Evolutionary conservation across 2,888 invertebrate species (phyloP).

Genomic region (Trilocha varians): DNA sequence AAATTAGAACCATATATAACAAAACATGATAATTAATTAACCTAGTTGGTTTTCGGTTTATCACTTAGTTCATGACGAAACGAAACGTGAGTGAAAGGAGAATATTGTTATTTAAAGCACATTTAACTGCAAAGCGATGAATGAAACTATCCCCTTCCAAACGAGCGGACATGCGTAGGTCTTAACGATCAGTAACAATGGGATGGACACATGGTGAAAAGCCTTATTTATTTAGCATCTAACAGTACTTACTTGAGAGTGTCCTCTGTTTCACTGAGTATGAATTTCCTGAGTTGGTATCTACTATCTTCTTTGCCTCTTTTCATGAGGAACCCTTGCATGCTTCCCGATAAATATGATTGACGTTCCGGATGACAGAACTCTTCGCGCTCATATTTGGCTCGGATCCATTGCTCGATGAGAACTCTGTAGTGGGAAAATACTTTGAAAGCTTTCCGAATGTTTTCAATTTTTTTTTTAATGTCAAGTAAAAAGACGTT

Average conservation of each 20-base stretch:
- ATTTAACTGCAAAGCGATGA: background rate
- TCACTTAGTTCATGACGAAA: background rate
- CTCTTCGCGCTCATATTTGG: constrained; percentile 91
- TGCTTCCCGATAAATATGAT: constrained; percentile 83
- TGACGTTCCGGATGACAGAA: constrained; percentile 87
- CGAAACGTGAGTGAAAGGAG: background rate
- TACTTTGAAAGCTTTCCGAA: background rate
- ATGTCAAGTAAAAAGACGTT: too few species aligned
- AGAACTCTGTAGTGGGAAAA: constrained; percentile 77
- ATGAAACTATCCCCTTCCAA: background rate
- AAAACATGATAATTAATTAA: background rate
- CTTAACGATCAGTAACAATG: background rate
- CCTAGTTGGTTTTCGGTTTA: background rate
- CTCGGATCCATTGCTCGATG: constrained; percentile 92
- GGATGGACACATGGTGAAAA: background rate
- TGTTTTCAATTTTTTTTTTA: too few species aligned
- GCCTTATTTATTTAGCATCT: background rate
- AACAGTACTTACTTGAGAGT: constrained; percentile 75
- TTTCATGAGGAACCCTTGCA: constrained; percentile 92
- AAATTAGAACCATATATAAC: too few species aligned
- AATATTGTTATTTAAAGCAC: background rate
- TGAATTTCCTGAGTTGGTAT: constrained; percentile 87
- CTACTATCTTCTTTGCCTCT: constrained; percentile 89
- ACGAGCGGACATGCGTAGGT: background rate
- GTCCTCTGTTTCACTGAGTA: constrained; percentile 85